Evolutionary conservation across 2,888 invertebrate species (phyloP), one percentile per base, ranked within the genome.

Genomic region (Drosophila mercatorum): DNA sequence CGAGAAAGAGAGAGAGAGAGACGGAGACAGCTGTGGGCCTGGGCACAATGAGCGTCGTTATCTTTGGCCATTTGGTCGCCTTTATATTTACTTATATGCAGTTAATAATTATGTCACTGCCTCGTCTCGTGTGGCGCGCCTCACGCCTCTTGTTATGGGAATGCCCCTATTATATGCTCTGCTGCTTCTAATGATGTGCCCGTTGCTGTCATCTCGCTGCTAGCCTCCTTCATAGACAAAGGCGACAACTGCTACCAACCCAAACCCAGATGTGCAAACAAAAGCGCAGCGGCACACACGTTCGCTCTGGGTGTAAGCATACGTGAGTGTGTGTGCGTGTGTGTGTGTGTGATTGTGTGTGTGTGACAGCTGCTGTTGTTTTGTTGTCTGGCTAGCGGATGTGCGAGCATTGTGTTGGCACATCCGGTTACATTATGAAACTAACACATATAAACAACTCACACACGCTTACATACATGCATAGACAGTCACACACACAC

Each of bases 361-460:
- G 52, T 85, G 71, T 83, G 86, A 85, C 86, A 87, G 86, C 83
- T 84, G 84, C 82, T 84, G 86, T 84, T 57, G 57, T 72, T 80
- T 80, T 86, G 83, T 81, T 83, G 84, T 86, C 83, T 84, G 80
- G 75, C 70, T 69, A 82, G 80, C 88, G 88, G 88, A 88, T 88
- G 87, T 88, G 85, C 88, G 80, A 83, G 87, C 83, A 88, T 87
- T 87, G 88, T 87, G 88, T 86, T 82, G 86, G 86, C 83, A 84
- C 88, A 88, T 88, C 88, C 88, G 88, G 88, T 82, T 83, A 88
- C 88, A 85, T 86, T 82, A 81, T 87, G 82, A 78, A 83, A 82
- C 81, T 82, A 80, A 83, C 80, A 77, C 75, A 85, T 71, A 65
- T 68, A 66, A 61, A 46, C 58, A 71, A 43, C 56, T 64, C 51